A percentile compares a stretch with the other conserved stretches of the same genome.
Evolutionary conservation across 2,113 vertebrate genomes (phyloP).

Genomic region (Muntiacus muntjak): DNA sequence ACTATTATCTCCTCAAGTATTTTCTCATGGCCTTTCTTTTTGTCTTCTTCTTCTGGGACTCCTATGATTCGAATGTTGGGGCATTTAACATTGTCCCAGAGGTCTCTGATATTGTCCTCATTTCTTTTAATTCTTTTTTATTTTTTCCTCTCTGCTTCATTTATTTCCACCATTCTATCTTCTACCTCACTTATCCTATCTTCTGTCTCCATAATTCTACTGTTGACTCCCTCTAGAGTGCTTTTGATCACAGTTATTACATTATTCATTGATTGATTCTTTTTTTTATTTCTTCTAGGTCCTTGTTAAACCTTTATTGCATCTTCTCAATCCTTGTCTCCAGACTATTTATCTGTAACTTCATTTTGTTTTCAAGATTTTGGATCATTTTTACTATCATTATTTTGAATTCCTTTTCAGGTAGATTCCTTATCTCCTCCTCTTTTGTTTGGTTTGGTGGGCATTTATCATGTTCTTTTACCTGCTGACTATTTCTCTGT

Average conservation of each 20-base stretch:
- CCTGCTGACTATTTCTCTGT: neutral
- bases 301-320: neutral
- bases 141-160: neutral
- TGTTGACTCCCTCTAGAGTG: neutral
- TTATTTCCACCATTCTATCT: neutral
- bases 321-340: neutral
- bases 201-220: neutral
- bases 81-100: neutral
- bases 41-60: neutral
- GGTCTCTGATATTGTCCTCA: neutral
- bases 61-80: neutral
- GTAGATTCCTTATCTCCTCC: neutral
- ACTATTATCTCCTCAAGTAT: neutral
- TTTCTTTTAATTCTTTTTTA: neutral
- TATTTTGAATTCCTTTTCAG: neutral
- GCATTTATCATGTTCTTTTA: neutral
- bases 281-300: neutral
- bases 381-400: neutral
- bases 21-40: neutral
- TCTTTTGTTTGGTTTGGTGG: neutral
- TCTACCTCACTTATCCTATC: neutral
- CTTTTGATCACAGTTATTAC: neutral
- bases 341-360: neutral
- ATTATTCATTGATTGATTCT: neutral
- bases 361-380: neutral